Evolutionary conservation across 2,797 vertebrate species (phyloP).

Genomic region (Linurgus olivaceus): DNA sequence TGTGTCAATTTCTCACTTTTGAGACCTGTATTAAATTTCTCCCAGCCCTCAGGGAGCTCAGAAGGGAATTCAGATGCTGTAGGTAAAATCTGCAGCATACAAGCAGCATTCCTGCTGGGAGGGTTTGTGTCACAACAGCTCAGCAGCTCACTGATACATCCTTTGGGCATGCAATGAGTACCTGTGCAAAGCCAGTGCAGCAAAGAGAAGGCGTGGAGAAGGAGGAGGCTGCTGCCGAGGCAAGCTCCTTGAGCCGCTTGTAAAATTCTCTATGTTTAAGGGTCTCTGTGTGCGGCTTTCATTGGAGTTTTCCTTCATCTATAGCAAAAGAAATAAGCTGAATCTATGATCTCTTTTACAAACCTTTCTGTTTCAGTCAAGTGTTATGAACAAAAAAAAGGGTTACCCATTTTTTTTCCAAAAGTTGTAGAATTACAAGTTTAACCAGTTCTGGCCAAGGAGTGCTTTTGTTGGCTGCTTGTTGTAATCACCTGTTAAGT

Average conservation of each 20-base stretch:
- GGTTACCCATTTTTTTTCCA: no score
- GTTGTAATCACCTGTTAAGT: no score
- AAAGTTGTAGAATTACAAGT: no score
- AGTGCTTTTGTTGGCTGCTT: no score
- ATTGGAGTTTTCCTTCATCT: not conserved
- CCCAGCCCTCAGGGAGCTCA: not conserved
- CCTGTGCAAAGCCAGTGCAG: not conserved
- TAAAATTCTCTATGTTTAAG: not conserved
- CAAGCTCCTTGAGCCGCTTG: not conserved
- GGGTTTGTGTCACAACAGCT: not conserved
- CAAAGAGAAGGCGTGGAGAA: not conserved
- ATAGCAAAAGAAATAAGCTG: not conserved
- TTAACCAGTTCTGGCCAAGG: no score
- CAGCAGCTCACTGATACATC: not conserved
- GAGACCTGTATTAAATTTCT: not conserved
- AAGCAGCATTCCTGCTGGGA: not conserved
- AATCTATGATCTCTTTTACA: not conserved
- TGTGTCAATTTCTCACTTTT: not conserved
- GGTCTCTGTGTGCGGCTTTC: not conserved
- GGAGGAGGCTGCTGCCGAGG: not conserved
- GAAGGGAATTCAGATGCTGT: not conserved
- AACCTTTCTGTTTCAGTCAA: not conserved
- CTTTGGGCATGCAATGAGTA: not conserved
- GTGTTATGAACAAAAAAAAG: no score
- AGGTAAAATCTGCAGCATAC: not conserved